Evolutionary conservation across 2,113 vertebrate genomes (phyloP).

Genomic region (Ia io): DNA sequence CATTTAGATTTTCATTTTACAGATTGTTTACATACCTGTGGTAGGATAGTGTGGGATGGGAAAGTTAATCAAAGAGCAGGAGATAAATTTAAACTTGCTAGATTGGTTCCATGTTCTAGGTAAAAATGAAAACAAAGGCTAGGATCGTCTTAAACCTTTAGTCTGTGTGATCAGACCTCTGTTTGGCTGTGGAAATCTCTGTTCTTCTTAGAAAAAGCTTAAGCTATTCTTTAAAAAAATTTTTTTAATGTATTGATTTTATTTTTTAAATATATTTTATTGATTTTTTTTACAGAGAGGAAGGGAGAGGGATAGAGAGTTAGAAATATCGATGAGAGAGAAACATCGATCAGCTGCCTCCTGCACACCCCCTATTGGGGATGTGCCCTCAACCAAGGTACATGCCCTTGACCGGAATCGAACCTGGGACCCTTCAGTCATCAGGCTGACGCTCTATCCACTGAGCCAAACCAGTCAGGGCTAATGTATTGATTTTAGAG

Average conservation of each 20-base stretch:
- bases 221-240: neutral
- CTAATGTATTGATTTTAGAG: neutral
- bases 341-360: too few relatives aligned
- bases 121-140: neutral
- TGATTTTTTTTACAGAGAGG: too few relatives aligned
- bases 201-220: neutral
- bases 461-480: too few relatives aligned
- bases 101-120: neutral
- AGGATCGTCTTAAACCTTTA: neutral
- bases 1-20: neutral
- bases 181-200: conserved; percentile 21
- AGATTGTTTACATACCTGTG: neutral
- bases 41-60: neutral
- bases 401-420: too few relatives aligned
- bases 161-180: neutral
- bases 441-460: too few relatives aligned
- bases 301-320: too few relatives aligned
- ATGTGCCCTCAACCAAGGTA: too few relatives aligned
- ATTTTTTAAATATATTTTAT: too few relatives aligned
- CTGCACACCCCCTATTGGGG: too few relatives aligned
- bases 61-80: neutral
- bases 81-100: neutral
- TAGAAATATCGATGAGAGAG: too few relatives aligned
- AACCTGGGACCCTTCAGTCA: too few relatives aligned
- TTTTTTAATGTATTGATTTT: neutral